Evolutionary conservation across 1,140 invertebrate genomes (phyloP).

Genomic region (Microplitis demolitor): DNA sequence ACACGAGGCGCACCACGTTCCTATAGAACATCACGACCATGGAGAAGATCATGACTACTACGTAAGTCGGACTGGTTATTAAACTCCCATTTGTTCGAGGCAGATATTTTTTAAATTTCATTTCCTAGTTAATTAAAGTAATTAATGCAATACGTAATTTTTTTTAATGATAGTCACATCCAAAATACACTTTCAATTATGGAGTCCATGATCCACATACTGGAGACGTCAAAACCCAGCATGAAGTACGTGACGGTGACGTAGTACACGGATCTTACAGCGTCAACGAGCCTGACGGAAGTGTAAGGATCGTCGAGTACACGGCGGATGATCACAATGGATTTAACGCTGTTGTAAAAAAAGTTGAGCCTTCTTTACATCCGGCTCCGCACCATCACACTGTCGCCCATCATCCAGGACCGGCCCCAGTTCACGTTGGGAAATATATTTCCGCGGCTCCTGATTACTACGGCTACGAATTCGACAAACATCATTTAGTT

Average conservation of each 20-base stretch:
- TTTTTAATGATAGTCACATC: conserved; percentile 52
- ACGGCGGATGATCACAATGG: conserved; percentile 63
- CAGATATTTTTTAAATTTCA: too few relatives aligned
- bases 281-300: conserved; percentile 63
- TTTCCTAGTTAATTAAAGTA: background rate
- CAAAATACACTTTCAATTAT: conserved; percentile 63
- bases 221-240: conserved; percentile 63
- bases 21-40: conserved; percentile 28
- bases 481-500: conserved; percentile 49
- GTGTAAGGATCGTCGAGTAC: conserved; percentile 62
- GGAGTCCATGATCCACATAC: conserved; percentile 63
- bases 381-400: conserved; percentile 44
- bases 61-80: conserved; percentile 35
- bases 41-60: conserved; percentile 54
- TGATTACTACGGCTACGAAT: conserved; percentile 56
- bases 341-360: conserved; percentile 64
- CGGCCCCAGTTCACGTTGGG: conserved; percentile 42
- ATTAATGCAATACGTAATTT: background rate
- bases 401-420: too few relatives aligned
- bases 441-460: conserved; percentile 50
- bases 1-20: conserved; percentile 20
- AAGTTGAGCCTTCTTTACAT: conserved; percentile 57
- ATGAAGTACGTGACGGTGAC: conserved; percentile 63
- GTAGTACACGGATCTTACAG: conserved; percentile 63
- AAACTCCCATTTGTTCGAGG: background rate